A percentile compares a stretch with the other conserved stretches of the same genome.
Evolutionary conservation across 2,113 vertebrate genomes (phyloP).

Genomic region (Lathamus discolor): DNA sequence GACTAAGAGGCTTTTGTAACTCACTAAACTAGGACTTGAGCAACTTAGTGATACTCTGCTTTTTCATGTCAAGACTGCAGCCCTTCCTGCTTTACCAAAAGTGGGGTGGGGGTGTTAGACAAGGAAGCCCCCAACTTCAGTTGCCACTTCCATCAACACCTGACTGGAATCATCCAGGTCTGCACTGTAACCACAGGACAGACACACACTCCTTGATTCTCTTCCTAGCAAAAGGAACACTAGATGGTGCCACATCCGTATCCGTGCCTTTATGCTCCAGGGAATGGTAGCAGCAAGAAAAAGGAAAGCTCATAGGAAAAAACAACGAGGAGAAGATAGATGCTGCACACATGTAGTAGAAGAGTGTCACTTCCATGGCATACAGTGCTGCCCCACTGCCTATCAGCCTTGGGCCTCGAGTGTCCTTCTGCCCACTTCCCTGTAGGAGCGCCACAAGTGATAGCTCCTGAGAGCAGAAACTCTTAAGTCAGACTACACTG

Average conservation of each 20-base stretch:
- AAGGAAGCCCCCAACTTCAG: background rate
- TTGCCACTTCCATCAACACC: background rate
- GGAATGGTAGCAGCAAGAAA: background rate
- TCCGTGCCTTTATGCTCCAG: fast-evolving
- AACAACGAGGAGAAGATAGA: background rate
- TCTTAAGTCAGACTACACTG: background rate
- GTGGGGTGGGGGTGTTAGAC: fast-evolving
- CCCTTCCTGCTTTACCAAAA: background rate
- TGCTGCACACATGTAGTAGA: background rate
- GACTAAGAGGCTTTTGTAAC: background rate
- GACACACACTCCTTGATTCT: background rate
- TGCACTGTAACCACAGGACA: background rate
- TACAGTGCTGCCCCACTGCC: background rate
- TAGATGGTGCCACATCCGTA: conserved; percentile 44
- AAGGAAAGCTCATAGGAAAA: background rate
- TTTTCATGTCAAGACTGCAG: background rate
- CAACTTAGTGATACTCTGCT: background rate
- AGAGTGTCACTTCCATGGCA: background rate
- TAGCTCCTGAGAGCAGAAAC: background rate
- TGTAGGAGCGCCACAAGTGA: background rate
- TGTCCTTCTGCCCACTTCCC: background rate
- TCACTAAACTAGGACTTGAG: background rate
- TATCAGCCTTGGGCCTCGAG: too few species aligned
- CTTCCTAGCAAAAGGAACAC: background rate
- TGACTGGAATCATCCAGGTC: background rate